phyloP scores from a whole-genome alignment of 2,113 vertebrate species.

The Melospiza georgiana region DNA sequence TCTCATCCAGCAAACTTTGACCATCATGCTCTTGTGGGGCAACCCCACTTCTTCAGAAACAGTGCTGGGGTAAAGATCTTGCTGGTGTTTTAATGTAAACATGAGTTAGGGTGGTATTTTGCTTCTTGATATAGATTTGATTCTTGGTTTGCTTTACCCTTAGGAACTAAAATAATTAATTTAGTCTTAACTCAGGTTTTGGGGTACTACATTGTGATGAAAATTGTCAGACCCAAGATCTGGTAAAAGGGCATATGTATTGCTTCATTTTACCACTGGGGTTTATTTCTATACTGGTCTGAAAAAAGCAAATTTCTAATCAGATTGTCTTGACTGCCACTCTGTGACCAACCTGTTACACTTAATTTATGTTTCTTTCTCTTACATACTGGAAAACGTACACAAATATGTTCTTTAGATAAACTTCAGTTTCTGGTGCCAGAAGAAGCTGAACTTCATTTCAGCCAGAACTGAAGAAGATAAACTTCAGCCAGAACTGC shows the following conservation, averaged over 20 bases:
- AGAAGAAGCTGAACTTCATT: neutral
- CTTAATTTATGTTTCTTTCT: neutral
- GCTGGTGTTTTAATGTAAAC: neutral
- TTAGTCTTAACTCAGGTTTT: neutral
- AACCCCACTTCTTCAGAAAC: neutral
- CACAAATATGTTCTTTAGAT: neutral
- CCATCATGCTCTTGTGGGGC: neutral
- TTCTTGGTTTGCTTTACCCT: neutral
- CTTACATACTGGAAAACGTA: neutral
- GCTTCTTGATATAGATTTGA: neutral
- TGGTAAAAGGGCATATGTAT: neutral
- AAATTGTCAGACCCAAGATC: neutral
- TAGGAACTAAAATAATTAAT: neutral
- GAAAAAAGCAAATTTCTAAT: neutral
- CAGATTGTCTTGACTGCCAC: neutral
- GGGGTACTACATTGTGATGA: neutral
- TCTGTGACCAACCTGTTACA: neutral
- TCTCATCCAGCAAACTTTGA: neutral
- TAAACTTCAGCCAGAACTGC: too few relatives aligned
- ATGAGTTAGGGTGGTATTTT: neutral
- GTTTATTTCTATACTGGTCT: neutral
- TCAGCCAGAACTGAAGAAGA: too few relatives aligned
- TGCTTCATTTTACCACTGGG: neutral
- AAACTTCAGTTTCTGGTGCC: neutral
- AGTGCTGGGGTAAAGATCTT: neutral